Conservation (phyloP, 1,140 invertebrate species). For the Penaeus vannamei region DNA sequence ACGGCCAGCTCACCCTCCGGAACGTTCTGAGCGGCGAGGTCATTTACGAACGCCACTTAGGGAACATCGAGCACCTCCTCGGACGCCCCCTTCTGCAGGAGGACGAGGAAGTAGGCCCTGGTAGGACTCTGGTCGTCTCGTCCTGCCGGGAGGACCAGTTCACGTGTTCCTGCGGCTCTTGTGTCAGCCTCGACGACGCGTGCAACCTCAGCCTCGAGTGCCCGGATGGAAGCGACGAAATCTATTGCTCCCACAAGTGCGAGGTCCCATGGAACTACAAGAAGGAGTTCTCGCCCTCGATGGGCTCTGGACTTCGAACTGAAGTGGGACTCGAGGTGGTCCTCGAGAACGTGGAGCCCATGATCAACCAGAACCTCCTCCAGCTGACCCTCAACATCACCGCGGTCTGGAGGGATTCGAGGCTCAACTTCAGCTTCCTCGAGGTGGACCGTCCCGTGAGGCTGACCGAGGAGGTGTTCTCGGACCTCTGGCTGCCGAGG, state of each 20-base stretch:
- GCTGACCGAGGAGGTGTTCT: neutral
- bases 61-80: neutral
- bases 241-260: constrained; percentile 10
- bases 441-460: neutral
- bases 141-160: constrained; percentile 34
- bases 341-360: constrained; percentile 31
- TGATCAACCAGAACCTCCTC: constrained; percentile 25
- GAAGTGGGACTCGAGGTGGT: constrained; percentile 21
- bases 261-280: constrained; percentile 19
- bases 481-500: constrained; percentile 35
- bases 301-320: neutral
- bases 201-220: constrained; percentile 38
- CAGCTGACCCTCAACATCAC: constrained; percentile 12
- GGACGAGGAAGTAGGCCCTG: neutral
- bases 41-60: neutral
- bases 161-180: constrained; percentile 37
- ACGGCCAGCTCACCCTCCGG: neutral
- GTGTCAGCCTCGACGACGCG: constrained; percentile 11
- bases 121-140: neutral
- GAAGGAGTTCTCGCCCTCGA: constrained; percentile 41
- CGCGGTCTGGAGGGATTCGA: constrained; percentile 33
- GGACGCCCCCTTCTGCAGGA: constrained; percentile 7
- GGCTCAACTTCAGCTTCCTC: constrained; percentile 27
- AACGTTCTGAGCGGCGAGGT: neutral
- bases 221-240: constrained; percentile 39